Conservation (phyloP, 2,888 invertebrate species). For the Tolmerus cingulatus region DNA sequence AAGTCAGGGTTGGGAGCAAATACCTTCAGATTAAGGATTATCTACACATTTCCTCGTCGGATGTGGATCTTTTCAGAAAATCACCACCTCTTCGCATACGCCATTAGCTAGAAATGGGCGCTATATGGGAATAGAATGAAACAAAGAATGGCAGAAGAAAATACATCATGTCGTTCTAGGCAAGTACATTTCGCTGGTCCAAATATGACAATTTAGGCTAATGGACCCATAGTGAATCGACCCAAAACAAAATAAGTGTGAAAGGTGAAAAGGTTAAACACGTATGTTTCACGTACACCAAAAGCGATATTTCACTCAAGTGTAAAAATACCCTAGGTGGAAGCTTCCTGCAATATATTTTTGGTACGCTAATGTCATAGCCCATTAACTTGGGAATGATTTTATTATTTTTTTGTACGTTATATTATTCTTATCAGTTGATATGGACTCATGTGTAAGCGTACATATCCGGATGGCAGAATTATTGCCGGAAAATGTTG, state of each 20-base stretch:
- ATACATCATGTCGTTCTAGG: background rate
- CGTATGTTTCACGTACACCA: background rate
- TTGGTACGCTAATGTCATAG: conserved; percentile 26
- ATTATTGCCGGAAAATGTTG: background rate
- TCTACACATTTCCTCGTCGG: background rate
- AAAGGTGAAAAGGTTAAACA: conserved; percentile 13
- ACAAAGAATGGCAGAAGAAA: background rate
- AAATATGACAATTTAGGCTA: conserved; percentile 11
- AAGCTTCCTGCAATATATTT: conserved; percentile 9
- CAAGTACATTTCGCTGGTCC: background rate
- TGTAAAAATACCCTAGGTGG: conserved; percentile 15
- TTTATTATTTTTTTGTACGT: background rate
- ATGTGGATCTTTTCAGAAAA: background rate
- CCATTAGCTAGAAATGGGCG: background rate
- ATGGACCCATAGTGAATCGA: background rate
- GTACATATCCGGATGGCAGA: background rate
- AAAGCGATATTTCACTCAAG: conserved; percentile 23
- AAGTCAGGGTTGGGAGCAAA: background rate
- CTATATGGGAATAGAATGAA: background rate
- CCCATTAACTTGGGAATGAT: conserved; percentile 23
- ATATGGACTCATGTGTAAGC: background rate
- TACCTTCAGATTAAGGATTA: background rate
- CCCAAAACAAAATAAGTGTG: background rate
- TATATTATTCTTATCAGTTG: conserved; percentile 23
- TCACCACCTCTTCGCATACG: background rate